phyloP scores from a whole-genome alignment of 1,140 invertebrate genomes.

The Protaetia brevitarsis region DNA sequence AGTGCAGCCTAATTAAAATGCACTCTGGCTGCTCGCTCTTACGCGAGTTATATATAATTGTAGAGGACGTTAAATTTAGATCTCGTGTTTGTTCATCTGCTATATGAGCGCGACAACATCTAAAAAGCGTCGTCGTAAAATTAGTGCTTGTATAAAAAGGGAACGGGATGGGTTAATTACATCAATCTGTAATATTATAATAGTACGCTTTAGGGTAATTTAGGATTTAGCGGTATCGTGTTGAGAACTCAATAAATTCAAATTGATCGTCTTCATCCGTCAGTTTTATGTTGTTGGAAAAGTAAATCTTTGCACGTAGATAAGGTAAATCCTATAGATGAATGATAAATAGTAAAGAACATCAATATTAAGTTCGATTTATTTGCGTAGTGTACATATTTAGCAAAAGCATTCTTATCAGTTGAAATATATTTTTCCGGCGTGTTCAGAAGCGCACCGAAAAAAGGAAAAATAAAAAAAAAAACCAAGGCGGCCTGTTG shows the following conservation, averaged over 20 bases:
- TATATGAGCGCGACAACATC: background rate
- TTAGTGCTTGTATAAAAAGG: slow-evolving; percentile 16
- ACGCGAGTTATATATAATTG: background rate
- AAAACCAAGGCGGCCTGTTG: background rate
- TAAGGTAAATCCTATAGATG: too few species aligned
- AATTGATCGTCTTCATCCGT: too few species aligned
- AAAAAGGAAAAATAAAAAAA: background rate
- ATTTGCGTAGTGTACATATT: background rate
- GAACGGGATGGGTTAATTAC: too few species aligned
- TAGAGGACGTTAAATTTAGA: background rate
- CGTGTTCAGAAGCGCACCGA: background rate
- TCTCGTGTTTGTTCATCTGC: slow-evolving; percentile 1
- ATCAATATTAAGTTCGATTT: background rate
- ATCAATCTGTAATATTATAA: too few species aligned
- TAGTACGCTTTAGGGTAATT: too few species aligned
- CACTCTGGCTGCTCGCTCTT: background rate
- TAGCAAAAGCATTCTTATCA: background rate
- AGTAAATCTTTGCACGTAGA: too few species aligned
- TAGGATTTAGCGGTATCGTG: too few species aligned
- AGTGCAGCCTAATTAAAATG: slow-evolving; percentile 8
- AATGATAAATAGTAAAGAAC: too few species aligned
- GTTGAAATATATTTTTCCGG: background rate
- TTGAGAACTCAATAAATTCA: too few species aligned
- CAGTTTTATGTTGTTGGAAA: too few species aligned
- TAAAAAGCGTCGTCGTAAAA: background rate